phyloP scores from a whole-genome alignment of 2,113 vertebrate genomes.

The Sinocyclocheilus rhinocerous region DNA sequence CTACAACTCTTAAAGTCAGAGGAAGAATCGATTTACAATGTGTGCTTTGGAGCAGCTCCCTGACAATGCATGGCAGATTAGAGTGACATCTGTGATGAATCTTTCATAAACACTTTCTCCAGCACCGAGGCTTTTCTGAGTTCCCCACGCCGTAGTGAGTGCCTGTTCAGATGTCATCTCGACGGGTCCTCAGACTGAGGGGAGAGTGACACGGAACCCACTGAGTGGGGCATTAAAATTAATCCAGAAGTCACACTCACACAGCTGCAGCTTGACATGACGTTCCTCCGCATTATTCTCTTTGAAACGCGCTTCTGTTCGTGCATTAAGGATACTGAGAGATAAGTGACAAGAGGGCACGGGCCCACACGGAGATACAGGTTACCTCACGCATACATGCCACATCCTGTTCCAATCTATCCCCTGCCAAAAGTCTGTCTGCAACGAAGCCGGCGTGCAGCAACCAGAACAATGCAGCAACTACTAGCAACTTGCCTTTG shows the following conservation, averaged over 20 bases:
- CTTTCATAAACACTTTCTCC: slow-evolving; percentile 95
- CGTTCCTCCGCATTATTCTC: slow-evolving; percentile 77
- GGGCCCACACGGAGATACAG: slow-evolving; percentile 41
- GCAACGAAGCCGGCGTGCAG: not conserved
- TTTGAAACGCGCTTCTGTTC: slow-evolving; percentile 78
- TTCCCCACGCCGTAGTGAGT: slow-evolving; percentile 59
- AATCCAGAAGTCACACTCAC: slow-evolving; percentile 84
- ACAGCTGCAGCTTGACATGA: slow-evolving; percentile 64
- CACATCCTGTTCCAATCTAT: slow-evolving; percentile 41
- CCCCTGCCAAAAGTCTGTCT: slow-evolving; percentile 47
- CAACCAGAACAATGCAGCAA: not conserved
- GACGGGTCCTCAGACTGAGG: slow-evolving; percentile 75
- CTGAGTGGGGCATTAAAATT: slow-evolving; percentile 94
- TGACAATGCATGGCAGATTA: slow-evolving; percentile 91
- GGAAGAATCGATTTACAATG: slow-evolving; percentile 96
- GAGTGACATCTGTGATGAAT: slow-evolving; percentile 98
- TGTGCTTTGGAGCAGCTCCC: slow-evolving; percentile 92
- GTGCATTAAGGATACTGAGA: slow-evolving; percentile 64
- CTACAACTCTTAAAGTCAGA: slow-evolving; percentile 81
- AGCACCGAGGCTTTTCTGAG: slow-evolving; percentile 69
- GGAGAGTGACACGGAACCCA: slow-evolving; percentile 77
- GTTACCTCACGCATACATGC: slow-evolving; percentile 61
- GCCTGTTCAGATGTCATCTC: slow-evolving; percentile 89
- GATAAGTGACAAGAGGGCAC: slow-evolving; percentile 50
- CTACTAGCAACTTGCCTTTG: not conserved